Conservation (phyloP, 2,113 vertebrate genomes). For the Pluvianellus socialis region DNA sequence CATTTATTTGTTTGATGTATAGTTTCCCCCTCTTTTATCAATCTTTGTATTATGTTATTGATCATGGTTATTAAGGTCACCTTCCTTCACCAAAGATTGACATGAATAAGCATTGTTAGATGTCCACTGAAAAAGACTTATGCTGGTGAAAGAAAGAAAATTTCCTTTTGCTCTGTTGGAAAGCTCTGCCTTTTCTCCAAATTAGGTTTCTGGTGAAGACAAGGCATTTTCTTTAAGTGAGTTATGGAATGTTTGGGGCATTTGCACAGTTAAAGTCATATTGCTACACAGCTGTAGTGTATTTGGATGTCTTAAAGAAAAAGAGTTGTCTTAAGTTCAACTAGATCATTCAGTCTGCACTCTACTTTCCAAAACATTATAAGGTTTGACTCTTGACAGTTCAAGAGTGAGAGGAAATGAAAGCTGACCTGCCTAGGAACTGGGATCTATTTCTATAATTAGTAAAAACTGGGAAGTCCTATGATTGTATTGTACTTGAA, state of each 20-base stretch:
- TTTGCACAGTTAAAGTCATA: neutral
- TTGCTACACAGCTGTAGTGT: neutral
- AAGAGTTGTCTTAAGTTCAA: neutral
- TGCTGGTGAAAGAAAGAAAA: neutral
- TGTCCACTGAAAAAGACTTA: neutral
- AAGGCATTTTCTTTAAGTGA: neutral
- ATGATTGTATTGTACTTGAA: neutral
- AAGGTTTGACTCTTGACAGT: neutral
- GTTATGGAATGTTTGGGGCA: neutral
- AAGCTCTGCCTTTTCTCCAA: neutral
- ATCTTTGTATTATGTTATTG: neutral
- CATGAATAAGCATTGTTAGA: neutral
- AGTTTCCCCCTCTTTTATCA: neutral
- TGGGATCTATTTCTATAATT: neutral
- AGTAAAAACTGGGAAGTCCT: neutral
- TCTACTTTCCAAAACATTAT: neutral
- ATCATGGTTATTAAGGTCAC: neutral
- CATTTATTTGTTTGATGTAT: neutral
- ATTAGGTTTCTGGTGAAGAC: neutral
- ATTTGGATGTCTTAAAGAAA: neutral
- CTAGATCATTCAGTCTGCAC: neutral
- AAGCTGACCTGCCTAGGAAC: neutral
- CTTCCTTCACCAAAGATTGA: neutral
- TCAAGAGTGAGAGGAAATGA: neutral
- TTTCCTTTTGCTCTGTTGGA: slow-evolving; percentile 10